These are phyloP conservation scores for Autographa gamma DNA, from an alignment of 2,888 invertebrate species.

Conservation along the genomic window DNA sequence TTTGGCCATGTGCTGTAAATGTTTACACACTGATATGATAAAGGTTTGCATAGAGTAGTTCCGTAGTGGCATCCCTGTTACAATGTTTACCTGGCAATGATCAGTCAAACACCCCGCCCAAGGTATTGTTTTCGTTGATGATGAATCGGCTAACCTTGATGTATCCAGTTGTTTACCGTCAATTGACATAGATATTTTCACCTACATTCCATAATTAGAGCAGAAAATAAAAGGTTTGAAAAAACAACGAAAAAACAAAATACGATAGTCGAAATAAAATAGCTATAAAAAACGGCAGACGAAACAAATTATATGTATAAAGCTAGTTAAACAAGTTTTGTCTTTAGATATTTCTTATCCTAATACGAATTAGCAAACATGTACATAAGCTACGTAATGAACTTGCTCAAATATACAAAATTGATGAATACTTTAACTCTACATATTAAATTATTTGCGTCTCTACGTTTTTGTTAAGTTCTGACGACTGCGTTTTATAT, in stretches of 20 bases:
- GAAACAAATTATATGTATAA: background rate
- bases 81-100: slow-evolving; percentile 33
- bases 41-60: background rate
- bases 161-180: slow-evolving; percentile 17
- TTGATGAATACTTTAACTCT: background rate
- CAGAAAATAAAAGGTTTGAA: slow-evolving; percentile 17
- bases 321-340: slow-evolving; percentile 1
- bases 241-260: too few relatives aligned
- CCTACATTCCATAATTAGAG: slow-evolving; percentile 5
- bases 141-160: slow-evolving; percentile 35
- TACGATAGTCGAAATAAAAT: background rate
- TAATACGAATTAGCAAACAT: background rate
- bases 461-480: background rate
- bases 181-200: slow-evolving; percentile 20
- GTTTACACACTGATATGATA: background rate
- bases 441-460: background rate
- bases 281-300: slow-evolving; percentile 16
- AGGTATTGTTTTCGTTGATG: slow-evolving; percentile 44
- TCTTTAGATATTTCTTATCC: background rate
- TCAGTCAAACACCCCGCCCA: slow-evolving; percentile 21
- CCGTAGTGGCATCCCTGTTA: background rate
- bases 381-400: background rate
- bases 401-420: background rate
- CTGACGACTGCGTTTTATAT: background rate
- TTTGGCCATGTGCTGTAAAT: background rate